These are phyloP conservation scores for Oophaga pumilio DNA, from an alignment of 2,113 vertebrate species.

Conservation along the genomic window DNA sequence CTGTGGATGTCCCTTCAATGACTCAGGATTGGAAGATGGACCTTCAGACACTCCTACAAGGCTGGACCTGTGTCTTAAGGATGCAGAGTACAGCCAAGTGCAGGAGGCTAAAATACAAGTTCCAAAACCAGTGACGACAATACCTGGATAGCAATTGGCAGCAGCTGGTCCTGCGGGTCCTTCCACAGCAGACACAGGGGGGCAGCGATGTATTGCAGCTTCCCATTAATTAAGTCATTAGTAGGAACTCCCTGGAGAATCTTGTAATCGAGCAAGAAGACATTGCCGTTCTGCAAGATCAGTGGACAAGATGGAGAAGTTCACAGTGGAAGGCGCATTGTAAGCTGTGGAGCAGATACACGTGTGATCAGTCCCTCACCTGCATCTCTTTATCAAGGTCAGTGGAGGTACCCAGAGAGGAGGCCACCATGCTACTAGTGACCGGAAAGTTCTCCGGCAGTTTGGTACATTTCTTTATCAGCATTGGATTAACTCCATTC, in stretches of 20 bases:
- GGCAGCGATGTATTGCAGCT: constrained; percentile 71
- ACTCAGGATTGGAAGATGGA: too few species aligned
- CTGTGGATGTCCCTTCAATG: too few species aligned
- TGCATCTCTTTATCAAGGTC: not conserved
- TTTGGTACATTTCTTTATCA: constrained; percentile 82
- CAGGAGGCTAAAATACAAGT: too few species aligned
- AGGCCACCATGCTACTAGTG: constrained; percentile 82
- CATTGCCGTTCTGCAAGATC: constrained; percentile 60
- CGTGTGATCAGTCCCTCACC: too few species aligned
- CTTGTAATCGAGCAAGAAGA: constrained; percentile 77
- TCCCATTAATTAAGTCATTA: constrained; percentile 65
- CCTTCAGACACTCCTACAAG: too few species aligned
- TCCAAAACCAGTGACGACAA: not conserved
- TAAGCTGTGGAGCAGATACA: too few species aligned
- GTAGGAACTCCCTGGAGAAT: constrained; percentile 67
- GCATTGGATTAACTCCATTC: constrained; percentile 92
- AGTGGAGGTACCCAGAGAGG: constrained; percentile 3
- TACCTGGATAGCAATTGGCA: constrained; percentile 81
- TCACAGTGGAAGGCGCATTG: too few species aligned
- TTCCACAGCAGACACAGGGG: constrained; percentile 57
- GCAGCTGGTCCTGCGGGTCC: constrained; percentile 64
- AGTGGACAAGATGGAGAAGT: not conserved
- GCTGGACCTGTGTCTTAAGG: too few species aligned
- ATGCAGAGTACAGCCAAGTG: too few species aligned
- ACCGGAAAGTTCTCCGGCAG: constrained; percentile 89